Evolutionary conservation across 23 tunicate species (phyloP).

Genomic region (Pegea sp.): DNA sequence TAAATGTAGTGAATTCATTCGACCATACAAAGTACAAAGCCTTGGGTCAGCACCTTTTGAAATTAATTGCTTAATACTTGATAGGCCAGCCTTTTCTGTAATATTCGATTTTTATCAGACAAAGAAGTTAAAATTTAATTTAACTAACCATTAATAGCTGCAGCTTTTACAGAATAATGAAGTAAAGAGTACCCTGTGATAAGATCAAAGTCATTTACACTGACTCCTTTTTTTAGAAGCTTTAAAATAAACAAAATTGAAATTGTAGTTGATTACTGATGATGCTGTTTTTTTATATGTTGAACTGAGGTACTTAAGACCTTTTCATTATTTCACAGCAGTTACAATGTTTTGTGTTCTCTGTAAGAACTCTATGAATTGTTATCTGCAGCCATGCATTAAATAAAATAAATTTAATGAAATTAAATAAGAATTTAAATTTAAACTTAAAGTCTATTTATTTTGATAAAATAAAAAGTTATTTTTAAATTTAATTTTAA

Average conservation of each 20-base stretch:
- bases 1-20: conserved; percentile 67
- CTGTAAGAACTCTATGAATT: neutral
- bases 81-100: conserved; percentile 38
- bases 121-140: neutral
- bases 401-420: neutral
- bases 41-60: conserved; percentile 34
- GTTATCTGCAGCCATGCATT: neutral
- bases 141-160: conserved; percentile 28
- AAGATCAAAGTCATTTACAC: conserved; percentile 41
- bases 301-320: no score
- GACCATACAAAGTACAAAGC: conserved; percentile 20
- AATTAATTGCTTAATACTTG: conserved; percentile 21
- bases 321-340: no score
- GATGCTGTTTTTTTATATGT: no score
- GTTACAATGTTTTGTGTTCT: neutral
- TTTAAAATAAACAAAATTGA: neutral
- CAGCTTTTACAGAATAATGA: conserved; percentile 53
- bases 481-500: neutral
- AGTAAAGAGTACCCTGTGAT: conserved; percentile 50
- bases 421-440: neutral
- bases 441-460: neutral
- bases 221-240: conserved; percentile 28
- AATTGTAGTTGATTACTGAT: no score
- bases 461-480: neutral
- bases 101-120: neutral